These are phyloP conservation scores for Vulpes lagopus DNA, from an alignment of 2,113 vertebrate species.

Conservation along the genomic window DNA sequence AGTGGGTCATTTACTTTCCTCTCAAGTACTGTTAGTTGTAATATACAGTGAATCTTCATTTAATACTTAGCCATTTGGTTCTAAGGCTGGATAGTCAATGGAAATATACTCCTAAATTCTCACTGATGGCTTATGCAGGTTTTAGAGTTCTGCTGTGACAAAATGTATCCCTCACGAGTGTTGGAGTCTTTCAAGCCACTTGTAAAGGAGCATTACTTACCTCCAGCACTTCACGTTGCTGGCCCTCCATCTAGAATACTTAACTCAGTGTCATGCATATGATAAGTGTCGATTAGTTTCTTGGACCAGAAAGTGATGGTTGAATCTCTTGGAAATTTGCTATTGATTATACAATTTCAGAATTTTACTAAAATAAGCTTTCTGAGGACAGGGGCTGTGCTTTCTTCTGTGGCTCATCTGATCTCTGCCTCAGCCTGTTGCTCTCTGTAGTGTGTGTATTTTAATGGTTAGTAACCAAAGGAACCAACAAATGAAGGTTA, in stretches of 20 bases:
- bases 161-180: neutral
- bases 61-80: constrained; percentile 56
- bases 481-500: neutral
- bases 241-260: neutral
- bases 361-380: constrained; percentile 10
- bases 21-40: constrained; percentile 68
- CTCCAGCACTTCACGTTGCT: neutral
- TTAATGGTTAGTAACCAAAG: constrained; percentile 32
- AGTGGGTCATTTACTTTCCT: constrained; percentile 63
- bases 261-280: neutral
- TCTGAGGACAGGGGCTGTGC: neutral
- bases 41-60: constrained; percentile 59
- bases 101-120: constrained; percentile 26
- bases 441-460: neutral
- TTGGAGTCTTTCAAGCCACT: neutral
- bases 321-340: constrained; percentile 48
- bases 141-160: neutral
- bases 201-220: constrained; percentile 12
- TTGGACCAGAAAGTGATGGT: constrained; percentile 13
- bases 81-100: constrained; percentile 54
- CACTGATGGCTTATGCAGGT: neutral
- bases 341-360: neutral
- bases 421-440: neutral
- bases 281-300: neutral
- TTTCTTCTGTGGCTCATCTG: neutral